These are phyloP conservation scores for Phaethornis superciliosus DNA, from an alignment of 2,113 vertebrate genomes.

Conservation along the genomic window DNA sequence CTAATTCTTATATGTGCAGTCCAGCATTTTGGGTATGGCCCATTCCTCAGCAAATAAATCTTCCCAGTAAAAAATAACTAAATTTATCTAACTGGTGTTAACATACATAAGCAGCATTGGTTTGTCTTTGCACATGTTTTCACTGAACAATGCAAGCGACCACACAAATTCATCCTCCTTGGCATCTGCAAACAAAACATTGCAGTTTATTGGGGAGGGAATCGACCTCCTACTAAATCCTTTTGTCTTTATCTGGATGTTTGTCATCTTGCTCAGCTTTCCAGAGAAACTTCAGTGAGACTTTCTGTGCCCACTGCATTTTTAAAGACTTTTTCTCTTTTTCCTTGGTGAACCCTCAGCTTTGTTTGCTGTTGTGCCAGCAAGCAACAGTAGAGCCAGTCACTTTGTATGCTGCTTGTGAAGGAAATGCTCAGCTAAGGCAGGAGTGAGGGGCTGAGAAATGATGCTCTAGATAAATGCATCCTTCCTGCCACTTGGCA, in stretches of 20 bases:
- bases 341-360: background rate
- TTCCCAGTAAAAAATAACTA: background rate
- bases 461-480: background rate
- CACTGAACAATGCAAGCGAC: background rate
- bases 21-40: background rate
- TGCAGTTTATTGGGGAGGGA: background rate
- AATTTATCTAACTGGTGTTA: background rate
- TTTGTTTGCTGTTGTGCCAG: background rate
- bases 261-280: conserved; percentile 20
- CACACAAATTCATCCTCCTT: background rate
- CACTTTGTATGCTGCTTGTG: background rate
- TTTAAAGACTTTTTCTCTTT: background rate
- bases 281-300: background rate
- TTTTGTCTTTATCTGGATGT: conserved; percentile 31
- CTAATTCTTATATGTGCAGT: background rate
- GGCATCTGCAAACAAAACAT: background rate
- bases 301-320: background rate
- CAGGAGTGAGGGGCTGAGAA: background rate
- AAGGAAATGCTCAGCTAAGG: background rate
- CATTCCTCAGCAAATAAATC: background rate
- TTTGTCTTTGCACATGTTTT: background rate
- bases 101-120: background rate
- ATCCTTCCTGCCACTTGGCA: background rate
- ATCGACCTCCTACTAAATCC: background rate
- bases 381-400: background rate